Evolutionary conservation across 1,140 invertebrate genomes (phyloP), one percentile per base, ranked within the genome.

Genomic region (Ooceraea biroi): DNA sequence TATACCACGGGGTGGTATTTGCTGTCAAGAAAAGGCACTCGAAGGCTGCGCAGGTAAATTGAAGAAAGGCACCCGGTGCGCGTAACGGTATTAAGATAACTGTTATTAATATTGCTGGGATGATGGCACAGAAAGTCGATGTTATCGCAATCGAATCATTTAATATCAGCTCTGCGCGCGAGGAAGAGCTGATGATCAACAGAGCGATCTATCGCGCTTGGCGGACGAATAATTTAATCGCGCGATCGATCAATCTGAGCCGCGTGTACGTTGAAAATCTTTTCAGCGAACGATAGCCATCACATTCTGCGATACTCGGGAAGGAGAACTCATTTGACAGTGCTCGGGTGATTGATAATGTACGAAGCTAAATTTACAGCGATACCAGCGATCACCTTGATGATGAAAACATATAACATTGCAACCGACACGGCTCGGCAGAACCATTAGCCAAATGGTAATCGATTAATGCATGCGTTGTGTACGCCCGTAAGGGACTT

Each of bases 401-500:
- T 48, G 25, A 72, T 72, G 14, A 50, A 63, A 72, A 74, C 12
- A 30, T 77, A 44, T 52, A 77, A 71, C 58, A 27, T 65, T 61
- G 22, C 10, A 25, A n/a, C 25, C 11, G 80, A 57, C 44, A 55
- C n/a, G n/a, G 60, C 27, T 55, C 25, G 41, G 14, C 65, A 27
- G 63, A 58, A 48, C 36, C 65, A 30, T 66, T 72, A 55, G 46
- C n/a, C 7, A 19, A 46, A 25, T 22, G 22, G 48, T 48, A 55
- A 84, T 84, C 58, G 63, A 85, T 77, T 66, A 74, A 61, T 57
- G 17, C 10, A 14, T 10, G n/a, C 10, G 58, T 44, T 65, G 22
- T 44, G 55, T 11, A 14, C 68, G 61, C 71, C 76, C 83, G 66
- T 85, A 87, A 85, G 66, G 84, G 84, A 78, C 71, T 88, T 74